phyloP scores from a whole-genome alignment of 2,888 invertebrate genomes.

The Trissonchulus latispiculum region DNA sequence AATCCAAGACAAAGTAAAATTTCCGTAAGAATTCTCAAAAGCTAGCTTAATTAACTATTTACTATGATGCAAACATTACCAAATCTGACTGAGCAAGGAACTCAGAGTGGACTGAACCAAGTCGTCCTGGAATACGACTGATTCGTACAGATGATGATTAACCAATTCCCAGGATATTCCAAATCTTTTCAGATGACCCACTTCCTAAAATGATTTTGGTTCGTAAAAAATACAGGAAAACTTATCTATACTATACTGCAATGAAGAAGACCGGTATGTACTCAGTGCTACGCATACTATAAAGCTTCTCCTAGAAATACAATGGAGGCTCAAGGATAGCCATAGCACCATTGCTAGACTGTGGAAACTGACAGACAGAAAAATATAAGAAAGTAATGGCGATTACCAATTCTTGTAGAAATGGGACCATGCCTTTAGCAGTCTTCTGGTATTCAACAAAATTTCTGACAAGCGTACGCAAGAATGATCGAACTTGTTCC shows the following conservation, averaged over 20 bases:
- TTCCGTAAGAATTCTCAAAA: too few species aligned
- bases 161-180: slow-evolving; percentile 59
- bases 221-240: too few species aligned
- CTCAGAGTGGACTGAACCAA: slow-evolving; percentile 54
- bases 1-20: too few species aligned
- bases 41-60: too few species aligned
- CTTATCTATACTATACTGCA: slow-evolving; percentile 2
- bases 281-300: too few species aligned
- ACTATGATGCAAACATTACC: too few species aligned
- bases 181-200: slow-evolving; percentile 55
- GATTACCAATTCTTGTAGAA: slow-evolving; percentile 53
- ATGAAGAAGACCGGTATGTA: neutral
- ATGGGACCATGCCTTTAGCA: slow-evolving; percentile 39
- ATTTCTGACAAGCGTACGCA: slow-evolving; percentile 55
- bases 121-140: slow-evolving; percentile 52
- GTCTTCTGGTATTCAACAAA: slow-evolving; percentile 56
- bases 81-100: slow-evolving; percentile 51
- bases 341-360: too few species aligned
- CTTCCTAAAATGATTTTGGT: slow-evolving; percentile 46
- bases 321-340: too few species aligned
- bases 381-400: too few species aligned
- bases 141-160: slow-evolving; percentile 59
- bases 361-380: too few species aligned
- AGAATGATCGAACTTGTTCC: slow-evolving; percentile 52
- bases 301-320: too few species aligned